phyloP scores from a whole-genome alignment of 2,797 vertebrate genomes.

The Eulemur coronatus region DNA sequence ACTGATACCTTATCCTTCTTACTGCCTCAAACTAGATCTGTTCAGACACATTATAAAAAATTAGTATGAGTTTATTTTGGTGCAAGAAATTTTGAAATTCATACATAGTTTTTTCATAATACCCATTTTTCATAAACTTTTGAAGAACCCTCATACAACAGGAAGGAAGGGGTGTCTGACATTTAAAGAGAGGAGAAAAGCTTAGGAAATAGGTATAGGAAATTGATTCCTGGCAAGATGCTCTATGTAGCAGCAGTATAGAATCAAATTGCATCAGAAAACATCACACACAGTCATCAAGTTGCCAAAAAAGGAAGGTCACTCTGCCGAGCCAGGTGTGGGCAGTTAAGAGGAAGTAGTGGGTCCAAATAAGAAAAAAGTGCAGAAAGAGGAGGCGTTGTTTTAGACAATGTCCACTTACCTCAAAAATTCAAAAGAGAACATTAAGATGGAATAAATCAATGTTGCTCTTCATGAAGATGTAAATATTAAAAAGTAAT shows the following conservation, averaged over 20 bases:
- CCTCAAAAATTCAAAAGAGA: neutral
- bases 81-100: neutral
- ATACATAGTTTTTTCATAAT: neutral
- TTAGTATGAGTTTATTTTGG: neutral
- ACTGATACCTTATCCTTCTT: neutral
- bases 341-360: fast-evolving
- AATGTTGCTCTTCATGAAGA: neutral
- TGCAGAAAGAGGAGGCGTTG: neutral
- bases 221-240: neutral
- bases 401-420: neutral
- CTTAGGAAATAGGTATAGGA: neutral
- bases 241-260: neutral
- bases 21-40: neutral
- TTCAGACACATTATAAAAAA: neutral
- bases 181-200: neutral
- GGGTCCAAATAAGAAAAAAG: neutral
- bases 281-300: neutral
- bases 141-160: neutral
- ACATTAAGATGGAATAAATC: neutral
- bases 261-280: neutral
- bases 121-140: neutral
- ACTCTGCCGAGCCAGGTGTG: neutral
- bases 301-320: neutral
- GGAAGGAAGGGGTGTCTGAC: neutral
- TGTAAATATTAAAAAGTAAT: constrained; percentile 12